Evolutionary conservation across 2,888 invertebrate genomes (phyloP).

Genomic region (Furcula furcula): DNA sequence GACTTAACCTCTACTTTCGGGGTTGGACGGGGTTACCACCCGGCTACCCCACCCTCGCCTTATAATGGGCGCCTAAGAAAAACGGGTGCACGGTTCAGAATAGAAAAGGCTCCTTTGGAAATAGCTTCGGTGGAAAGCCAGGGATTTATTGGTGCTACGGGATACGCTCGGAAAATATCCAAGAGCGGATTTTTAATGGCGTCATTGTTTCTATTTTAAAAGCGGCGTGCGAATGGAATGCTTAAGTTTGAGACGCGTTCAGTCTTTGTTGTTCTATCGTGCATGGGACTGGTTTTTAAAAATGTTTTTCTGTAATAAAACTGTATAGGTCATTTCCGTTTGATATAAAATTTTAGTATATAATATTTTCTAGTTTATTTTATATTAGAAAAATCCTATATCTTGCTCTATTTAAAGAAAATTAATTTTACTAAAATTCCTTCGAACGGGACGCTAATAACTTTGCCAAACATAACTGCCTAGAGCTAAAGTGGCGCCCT

Average conservation of each 20-base stretch:
- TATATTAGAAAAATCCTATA: too few species aligned
- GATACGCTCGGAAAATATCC: conserved; percentile 78
- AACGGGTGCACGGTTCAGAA: conserved; percentile 79
- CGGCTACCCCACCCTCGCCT: conserved; percentile 54
- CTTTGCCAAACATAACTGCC: too few species aligned
- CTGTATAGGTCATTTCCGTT: not conserved
- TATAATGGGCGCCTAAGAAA: conserved; percentile 80
- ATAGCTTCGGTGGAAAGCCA: conserved; percentile 81
- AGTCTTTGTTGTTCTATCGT: conserved; percentile 13
- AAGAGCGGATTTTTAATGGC: conserved; percentile 79
- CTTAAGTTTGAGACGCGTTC: conserved; percentile 49
- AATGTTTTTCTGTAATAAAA: not conserved
- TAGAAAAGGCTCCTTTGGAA: conserved; percentile 81
- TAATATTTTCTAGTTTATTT: too few species aligned
- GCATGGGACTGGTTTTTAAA: not conserved
- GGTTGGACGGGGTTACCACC: conserved; percentile 33
- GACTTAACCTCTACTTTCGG: conserved; percentile 78
- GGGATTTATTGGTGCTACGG: conserved; percentile 79
- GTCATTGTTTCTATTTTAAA: conserved; percentile 81
- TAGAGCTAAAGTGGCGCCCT: too few species aligned
- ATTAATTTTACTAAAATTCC: too few species aligned
- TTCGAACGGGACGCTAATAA: too few species aligned
- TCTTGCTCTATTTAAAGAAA: too few species aligned
- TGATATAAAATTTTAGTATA: not conserved
- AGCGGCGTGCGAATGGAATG: conserved; percentile 77